phyloP scores from a whole-genome alignment of 2,113 vertebrate genomes.

The Corvus cornix region DNA sequence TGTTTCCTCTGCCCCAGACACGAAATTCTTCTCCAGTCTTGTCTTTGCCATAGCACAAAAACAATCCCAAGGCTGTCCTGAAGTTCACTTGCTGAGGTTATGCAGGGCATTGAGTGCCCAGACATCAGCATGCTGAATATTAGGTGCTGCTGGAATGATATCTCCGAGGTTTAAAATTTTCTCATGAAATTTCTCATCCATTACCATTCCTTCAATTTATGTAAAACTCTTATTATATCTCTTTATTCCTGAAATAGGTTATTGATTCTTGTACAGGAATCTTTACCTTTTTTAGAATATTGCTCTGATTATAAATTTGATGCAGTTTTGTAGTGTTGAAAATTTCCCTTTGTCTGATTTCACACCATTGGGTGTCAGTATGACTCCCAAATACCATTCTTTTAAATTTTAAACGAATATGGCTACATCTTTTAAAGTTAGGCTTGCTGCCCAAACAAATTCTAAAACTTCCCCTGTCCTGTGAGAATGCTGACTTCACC shows the following conservation, averaged over 20 bases:
- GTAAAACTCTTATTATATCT: not conserved
- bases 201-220: not conserved
- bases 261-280: not conserved
- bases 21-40: not conserved
- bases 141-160: not conserved
- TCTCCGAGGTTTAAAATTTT: not conserved
- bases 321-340: not conserved
- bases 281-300: not conserved
- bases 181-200: not conserved
- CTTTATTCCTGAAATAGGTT: not conserved
- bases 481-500: not conserved
- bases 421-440: not conserved
- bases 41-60: not conserved
- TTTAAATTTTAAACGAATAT: not conserved
- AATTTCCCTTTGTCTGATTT: not conserved
- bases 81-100: not conserved
- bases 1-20: not conserved
- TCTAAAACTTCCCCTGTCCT: not conserved
- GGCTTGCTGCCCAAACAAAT: not conserved
- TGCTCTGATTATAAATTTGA: not conserved
- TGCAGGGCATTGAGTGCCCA: not conserved
- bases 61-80: not conserved
- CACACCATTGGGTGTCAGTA: not conserved
- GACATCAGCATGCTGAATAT: not conserved
- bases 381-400: not conserved